Evolutionary conservation across 2,888 invertebrate genomes (phyloP).

Genomic region (Cremastobaeus sp.): DNA sequence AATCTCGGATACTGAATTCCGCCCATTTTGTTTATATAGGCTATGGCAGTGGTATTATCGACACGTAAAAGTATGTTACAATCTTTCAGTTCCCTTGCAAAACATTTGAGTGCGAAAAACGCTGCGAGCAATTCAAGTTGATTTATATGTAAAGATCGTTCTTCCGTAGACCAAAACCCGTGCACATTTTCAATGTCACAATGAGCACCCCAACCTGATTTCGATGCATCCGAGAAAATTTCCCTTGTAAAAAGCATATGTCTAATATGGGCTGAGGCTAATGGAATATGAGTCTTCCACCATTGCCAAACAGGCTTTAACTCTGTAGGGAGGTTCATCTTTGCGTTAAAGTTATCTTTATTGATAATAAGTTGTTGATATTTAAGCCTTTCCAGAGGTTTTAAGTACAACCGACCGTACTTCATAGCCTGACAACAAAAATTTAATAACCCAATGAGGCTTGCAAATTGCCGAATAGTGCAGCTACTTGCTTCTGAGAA

Average conservation of each 20-base stretch:
- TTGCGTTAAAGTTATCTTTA: neutral
- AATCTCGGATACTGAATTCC: constrained; percentile 27
- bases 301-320: neutral
- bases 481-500: constrained; percentile 2
- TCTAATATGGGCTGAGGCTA: neutral
- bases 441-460: constrained; percentile 1
- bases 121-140: constrained; percentile 40
- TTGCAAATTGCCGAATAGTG: constrained; percentile 11
- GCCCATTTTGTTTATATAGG: constrained; percentile 37
- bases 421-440: neutral
- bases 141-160: constrained; percentile 42
- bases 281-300: constrained; percentile 7
- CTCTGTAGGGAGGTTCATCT: neutral
- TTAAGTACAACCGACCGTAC: constrained; percentile 10
- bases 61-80: constrained; percentile 40
- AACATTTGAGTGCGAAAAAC: constrained; percentile 38
- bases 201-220: constrained; percentile 35
- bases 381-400: neutral
- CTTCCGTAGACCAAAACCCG: constrained; percentile 21
- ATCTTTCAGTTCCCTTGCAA: constrained; percentile 8
- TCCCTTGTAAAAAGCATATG: neutral
- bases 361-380: neutral
- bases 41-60: constrained; percentile 49
- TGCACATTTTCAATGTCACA: constrained; percentile 2
- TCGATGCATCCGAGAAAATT: constrained; percentile 44